These are phyloP conservation scores for Cherax destructor DNA, from an alignment of 1,140 invertebrate genomes.

Conservation along the genomic window DNA sequence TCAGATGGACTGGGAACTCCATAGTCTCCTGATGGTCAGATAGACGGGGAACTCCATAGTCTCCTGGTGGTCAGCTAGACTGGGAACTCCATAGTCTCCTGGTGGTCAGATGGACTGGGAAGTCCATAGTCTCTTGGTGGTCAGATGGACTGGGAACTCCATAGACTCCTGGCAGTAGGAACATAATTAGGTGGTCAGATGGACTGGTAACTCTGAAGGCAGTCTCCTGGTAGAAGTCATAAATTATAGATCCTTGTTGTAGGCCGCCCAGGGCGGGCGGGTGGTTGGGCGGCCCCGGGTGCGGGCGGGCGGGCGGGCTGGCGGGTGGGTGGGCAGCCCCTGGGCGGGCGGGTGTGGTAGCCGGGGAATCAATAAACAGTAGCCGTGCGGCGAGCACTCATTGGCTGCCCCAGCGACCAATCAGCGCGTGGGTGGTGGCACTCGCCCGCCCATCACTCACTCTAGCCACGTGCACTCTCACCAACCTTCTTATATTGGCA, in stretches of 20 bases:
- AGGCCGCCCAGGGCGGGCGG: conserved; percentile 1
- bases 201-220: conserved; percentile 30
- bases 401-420: conserved; percentile 62
- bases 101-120: too few species aligned
- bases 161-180: background rate
- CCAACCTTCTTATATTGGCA: conserved; percentile 19
- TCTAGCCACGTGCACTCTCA: conserved; percentile 59
- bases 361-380: conserved; percentile 66
- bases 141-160: too few species aligned
- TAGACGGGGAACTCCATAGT: too few species aligned
- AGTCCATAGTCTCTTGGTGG: too few species aligned
- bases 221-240: conserved; percentile 48
- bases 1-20: too few species aligned
- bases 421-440: conserved; percentile 53
- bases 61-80: too few species aligned
- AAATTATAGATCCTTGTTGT: conserved; percentile 67
- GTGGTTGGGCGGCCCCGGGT: background rate
- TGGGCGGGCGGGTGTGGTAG: conserved; percentile 24
- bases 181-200: conserved; percentile 49
- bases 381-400: conserved; percentile 63
- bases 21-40: too few species aligned
- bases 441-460: conserved; percentile 67
- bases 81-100: too few species aligned
- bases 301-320: conserved; percentile 20
- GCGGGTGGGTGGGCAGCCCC: background rate